Conservation (phyloP, 1,140 invertebrate genomes). For the Leptestheria dahalacensis region DNA sequence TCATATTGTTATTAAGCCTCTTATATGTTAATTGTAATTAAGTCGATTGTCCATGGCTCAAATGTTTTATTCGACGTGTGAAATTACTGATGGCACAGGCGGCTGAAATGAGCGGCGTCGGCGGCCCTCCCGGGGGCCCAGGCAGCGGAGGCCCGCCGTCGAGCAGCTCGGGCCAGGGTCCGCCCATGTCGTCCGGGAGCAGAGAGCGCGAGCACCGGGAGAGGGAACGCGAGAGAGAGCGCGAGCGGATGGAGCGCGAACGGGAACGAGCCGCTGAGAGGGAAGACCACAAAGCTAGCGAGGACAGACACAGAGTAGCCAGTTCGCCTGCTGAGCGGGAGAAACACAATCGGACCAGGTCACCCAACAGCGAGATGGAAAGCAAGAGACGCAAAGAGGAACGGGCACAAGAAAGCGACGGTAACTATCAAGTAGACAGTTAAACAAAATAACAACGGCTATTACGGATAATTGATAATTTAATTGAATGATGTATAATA, state of each 20-base stretch:
- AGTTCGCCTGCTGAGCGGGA: conserved; percentile 7
- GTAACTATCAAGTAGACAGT: no score
- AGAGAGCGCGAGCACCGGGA: conserved; percentile 10
- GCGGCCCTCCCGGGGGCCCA: conserved; percentile 12
- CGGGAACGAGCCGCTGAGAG: conserved; percentile 10
- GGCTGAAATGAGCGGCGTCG: conserved; percentile 13
- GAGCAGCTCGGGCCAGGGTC: background rate
- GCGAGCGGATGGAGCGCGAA: conserved; percentile 9
- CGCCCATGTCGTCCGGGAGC: conserved; percentile 4
- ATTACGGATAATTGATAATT: no score
- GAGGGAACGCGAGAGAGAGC: conserved; percentile 1
- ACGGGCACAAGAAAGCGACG: conserved; percentile 57
- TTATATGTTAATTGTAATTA: no score
- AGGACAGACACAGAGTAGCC: conserved; percentile 3
- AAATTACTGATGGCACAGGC: background rate
- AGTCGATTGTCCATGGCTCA: no score
- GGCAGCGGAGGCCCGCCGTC: conserved; percentile 5
- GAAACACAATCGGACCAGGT: conserved; percentile 11
- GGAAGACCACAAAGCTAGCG: conserved; percentile 4
- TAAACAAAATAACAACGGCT: no score
- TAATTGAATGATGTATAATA: no score
- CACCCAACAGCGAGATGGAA: conserved; percentile 7
- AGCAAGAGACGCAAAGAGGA: conserved; percentile 13
- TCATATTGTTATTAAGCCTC: no score
- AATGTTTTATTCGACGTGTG: no score